Evolutionary conservation across 1,140 invertebrate genomes (phyloP), one percentile per base, ranked within the genome.

Genomic region (Drosophila guanche): DNA sequence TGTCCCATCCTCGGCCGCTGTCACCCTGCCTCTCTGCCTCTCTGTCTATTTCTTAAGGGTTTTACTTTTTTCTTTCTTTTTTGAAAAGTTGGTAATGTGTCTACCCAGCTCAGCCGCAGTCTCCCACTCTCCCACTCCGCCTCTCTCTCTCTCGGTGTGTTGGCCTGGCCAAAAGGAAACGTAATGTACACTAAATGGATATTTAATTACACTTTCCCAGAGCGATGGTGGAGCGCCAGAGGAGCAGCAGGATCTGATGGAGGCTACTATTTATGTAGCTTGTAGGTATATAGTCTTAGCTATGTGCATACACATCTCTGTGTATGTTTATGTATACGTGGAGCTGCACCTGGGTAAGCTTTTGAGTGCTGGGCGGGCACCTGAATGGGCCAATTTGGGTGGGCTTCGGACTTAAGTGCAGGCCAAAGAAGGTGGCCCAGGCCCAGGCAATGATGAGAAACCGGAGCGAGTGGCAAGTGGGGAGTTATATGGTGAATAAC

Each of bases 111-210:
- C 76, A 63, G 79, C 33, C 33, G 33, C 33, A 37, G 10, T 37
- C 33, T 37, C 2, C 33, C 33, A 8, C 29, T 33, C 27, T 8
- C 27, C 1, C 27, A 0, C 29, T 33, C 56, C 55, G 42, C 59
- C n/a, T 22, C 42, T 51, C 46, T 62, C 48, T 69, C 8, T 10
- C 8, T 10, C 8, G 10, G 3, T 37, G 33, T 10, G 33, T 10
- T 37, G 33, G 33, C 76, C 61, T 54, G 76, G 76, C 76, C 70
- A 54, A 67, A 79, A 67, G 79, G 76, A 84, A 85, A 80, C 74
- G 73, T 86, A 86, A 85, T 86, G 81, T 81, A 85, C 77, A 85
- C 81, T 86, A 85, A 85, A 85, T 85, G 81, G 81, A 86, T 85
- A 85, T 85, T 85, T 85, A 85, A 85, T 85, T 85, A 85, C 77